Evolutionary conservation across 2,888 invertebrate genomes (phyloP), one percentile per base, ranked within the genome.

Genomic region (Amiota communis): DNA sequence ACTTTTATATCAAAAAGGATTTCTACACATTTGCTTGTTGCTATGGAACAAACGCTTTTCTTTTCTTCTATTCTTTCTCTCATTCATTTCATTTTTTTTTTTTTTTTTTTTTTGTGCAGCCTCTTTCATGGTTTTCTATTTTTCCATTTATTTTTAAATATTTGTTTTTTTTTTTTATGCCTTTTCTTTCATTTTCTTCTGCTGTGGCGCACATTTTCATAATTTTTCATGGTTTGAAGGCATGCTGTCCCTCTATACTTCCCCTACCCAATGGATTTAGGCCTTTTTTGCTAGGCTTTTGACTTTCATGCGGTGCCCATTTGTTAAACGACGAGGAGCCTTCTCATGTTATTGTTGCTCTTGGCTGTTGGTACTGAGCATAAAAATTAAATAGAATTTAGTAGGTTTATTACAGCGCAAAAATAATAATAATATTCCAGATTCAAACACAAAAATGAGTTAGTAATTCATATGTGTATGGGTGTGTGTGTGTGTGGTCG

Each of bases 361-460:
- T 48, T 36, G n/a, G 65, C 48, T 59, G 17, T 78, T 75, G 76
- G 64, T 12, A 23, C 36, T 20, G 10, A 49, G 71, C 51, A 59
- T 59, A 63, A 64, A 71, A 71, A 71, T 77, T 82, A 82, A 81
- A 82, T 83, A 82, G 83, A 85, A 83, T 83, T 80, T 84, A 83
- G 77, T 85, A 70, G 80, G 82, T 84, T 85, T 82, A 82, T 82
- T 85, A 82, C 76, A 74, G 69, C 20, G 36, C 36, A 36, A 36
- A 61, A 75, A 79, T 76, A 78, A 76, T 76, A 78, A 76, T 64
- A 75, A 71, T 67, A 72, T 68, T 17, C 67, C 67, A 20, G 59
- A 36, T 36, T 36, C 8, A 36, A 59, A 8, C 9, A 59, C 59
- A 59, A 59, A 59, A 36, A 36, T 36, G 36, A 36, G 36, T 36